phyloP scores from a whole-genome alignment of 2,797 vertebrate genomes.

The Phataginus tricuspis region DNA sequence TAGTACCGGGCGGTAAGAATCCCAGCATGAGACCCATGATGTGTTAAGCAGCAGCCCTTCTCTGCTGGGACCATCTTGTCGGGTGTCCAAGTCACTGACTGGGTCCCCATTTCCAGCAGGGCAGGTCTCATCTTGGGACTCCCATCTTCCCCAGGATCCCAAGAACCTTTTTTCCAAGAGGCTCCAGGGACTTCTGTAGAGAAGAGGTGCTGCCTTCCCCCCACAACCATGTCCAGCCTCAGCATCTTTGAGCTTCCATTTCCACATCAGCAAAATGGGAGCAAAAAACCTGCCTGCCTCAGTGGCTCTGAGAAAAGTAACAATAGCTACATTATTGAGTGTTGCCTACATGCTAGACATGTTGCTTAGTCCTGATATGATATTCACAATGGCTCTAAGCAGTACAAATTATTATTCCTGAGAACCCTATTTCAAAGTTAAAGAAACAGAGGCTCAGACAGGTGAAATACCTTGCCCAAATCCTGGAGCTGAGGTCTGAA shows the following conservation, averaged over 20 bases:
- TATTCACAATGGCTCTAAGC: background rate
- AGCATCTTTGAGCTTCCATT: background rate
- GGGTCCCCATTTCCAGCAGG: background rate
- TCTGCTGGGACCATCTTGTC: too few relatives aligned
- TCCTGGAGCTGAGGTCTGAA: background rate
- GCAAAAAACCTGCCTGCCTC: background rate
- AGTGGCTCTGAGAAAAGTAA: background rate
- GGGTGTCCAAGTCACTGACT: background rate
- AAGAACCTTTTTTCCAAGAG: background rate
- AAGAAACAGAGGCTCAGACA: background rate
- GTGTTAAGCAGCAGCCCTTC: background rate
- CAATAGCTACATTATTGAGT: fast-evolving
- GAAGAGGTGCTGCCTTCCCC: background rate
- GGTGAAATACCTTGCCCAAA: background rate
- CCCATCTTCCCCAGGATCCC: background rate
- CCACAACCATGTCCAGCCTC: background rate
- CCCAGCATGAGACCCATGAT: background rate
- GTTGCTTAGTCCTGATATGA: background rate
- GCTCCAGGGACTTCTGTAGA: background rate
- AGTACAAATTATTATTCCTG: background rate
- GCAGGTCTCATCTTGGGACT: background rate
- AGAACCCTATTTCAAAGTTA: background rate
- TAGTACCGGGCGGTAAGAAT: background rate
- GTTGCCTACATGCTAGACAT: background rate
- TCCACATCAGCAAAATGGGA: background rate